phyloP scores from a whole-genome alignment of 2,113 vertebrate genomes.

The Tragelaphus strepsiceros region DNA sequence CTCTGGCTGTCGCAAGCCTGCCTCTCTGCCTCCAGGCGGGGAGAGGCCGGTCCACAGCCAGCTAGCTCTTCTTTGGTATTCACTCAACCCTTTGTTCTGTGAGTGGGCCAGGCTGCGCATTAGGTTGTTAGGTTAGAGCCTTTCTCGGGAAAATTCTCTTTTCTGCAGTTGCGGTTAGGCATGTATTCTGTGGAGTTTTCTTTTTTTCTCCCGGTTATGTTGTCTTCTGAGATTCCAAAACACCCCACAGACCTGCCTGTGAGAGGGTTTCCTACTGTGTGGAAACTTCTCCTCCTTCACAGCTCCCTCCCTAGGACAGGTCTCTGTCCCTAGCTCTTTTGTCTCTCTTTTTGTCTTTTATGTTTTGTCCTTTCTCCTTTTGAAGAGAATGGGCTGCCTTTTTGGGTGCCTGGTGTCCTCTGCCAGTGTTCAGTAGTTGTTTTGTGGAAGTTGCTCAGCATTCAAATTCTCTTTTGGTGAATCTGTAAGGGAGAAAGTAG shows the following conservation, averaged over 20 bases:
- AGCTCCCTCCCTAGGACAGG: neutral
- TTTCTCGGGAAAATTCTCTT: neutral
- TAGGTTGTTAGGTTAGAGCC: neutral
- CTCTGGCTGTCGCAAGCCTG: neutral
- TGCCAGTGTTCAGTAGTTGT: neutral
- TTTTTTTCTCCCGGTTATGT: neutral
- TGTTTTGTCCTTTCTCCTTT: neutral
- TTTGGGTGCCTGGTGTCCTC: neutral
- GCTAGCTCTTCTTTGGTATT: neutral
- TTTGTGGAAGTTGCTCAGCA: neutral
- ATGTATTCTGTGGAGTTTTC: neutral
- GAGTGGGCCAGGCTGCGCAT: rapidly evolving
- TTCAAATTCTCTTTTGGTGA: neutral
- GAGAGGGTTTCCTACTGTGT: neutral
- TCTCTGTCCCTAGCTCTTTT: neutral
- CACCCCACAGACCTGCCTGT: neutral
- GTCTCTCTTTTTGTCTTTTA: neutral
- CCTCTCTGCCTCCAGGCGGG: neutral
- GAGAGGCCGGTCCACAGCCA: neutral
- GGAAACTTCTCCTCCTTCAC: neutral
- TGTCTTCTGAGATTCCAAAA: neutral
- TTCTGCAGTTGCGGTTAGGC: neutral
- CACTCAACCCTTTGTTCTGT: neutral
- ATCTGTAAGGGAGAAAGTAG: neutral
- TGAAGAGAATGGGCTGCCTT: neutral